Percentiles rank a stretch among this genome's conserved stretches.
phyloP scores from a whole-genome alignment of 1,140 invertebrate species.

The Palaemon carinicauda region DNA sequence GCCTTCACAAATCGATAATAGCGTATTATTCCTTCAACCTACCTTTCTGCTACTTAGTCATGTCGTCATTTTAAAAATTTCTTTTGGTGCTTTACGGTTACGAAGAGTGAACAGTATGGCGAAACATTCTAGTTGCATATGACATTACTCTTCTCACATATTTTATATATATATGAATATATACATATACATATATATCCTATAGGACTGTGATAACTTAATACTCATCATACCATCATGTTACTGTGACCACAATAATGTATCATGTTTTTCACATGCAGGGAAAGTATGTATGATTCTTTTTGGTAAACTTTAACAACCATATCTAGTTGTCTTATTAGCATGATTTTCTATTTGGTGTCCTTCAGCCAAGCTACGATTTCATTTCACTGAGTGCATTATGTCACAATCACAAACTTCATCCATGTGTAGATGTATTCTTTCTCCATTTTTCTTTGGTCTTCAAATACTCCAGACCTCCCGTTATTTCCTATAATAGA shows the following conservation, averaged over 20 bases:
- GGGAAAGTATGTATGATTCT: neutral
- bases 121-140: conserved; percentile 5
- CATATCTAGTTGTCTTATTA: too few species aligned
- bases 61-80: neutral
- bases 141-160: too few species aligned
- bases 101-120: neutral
- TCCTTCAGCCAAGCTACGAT: too few species aligned
- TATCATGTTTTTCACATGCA: neutral
- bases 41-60: neutral
- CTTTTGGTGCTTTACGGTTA: neutral
- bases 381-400: too few species aligned
- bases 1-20: too few species aligned
- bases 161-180: neutral
- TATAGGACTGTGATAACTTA: conserved; percentile 16
- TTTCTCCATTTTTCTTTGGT: too few species aligned
- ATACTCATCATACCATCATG: neutral
- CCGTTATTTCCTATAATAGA: too few species aligned
- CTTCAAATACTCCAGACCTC: too few species aligned
- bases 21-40: neutral
- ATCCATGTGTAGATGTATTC: too few species aligned
- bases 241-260: neutral
- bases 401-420: too few species aligned
- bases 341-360: too few species aligned
- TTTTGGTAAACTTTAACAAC: too few species aligned
- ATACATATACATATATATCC: neutral